A percentile compares a stretch with the other conserved stretches of the same genome.
Conservation (phyloP, 2,113 vertebrate genomes). For the Herpailurus yagouaroundi region DNA sequence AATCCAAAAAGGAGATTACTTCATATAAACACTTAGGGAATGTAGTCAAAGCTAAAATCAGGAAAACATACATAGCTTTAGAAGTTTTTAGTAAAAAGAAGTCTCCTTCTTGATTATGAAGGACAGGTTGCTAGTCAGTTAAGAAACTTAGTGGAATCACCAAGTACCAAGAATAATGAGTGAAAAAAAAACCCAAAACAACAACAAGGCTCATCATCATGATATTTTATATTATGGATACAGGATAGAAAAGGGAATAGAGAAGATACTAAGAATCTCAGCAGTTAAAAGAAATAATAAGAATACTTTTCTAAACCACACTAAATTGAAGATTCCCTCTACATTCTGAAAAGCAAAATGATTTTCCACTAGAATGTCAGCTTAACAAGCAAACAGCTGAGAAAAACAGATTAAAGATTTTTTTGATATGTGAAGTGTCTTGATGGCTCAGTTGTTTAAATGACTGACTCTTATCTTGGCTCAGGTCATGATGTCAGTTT, state of each 20-base stretch:
- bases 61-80: neutral
- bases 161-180: neutral
- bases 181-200: neutral
- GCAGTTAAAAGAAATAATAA: neutral
- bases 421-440: neutral
- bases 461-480: too few relatives aligned
- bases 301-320: neutral
- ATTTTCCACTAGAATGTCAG: neutral
- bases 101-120: neutral
- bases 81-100: neutral
- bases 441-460: too few relatives aligned
- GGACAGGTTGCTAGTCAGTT: neutral
- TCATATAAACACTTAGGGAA: neutral
- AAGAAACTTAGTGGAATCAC: neutral
- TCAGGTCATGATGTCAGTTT: too few relatives aligned
- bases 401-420: neutral
- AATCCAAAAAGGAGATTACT: neutral
- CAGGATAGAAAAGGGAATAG: neutral
- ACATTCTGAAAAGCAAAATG: neutral
- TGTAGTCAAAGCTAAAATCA: neutral
- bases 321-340: neutral
- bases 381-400: neutral
- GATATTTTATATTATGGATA: neutral
- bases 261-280: neutral
- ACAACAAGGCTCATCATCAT: neutral